A percentile compares a stretch with the other conserved stretches of the same genome.
Evolutionary conservation across 1,140 invertebrate species (phyloP).

Genomic region (Amyelois transitella): DNA sequence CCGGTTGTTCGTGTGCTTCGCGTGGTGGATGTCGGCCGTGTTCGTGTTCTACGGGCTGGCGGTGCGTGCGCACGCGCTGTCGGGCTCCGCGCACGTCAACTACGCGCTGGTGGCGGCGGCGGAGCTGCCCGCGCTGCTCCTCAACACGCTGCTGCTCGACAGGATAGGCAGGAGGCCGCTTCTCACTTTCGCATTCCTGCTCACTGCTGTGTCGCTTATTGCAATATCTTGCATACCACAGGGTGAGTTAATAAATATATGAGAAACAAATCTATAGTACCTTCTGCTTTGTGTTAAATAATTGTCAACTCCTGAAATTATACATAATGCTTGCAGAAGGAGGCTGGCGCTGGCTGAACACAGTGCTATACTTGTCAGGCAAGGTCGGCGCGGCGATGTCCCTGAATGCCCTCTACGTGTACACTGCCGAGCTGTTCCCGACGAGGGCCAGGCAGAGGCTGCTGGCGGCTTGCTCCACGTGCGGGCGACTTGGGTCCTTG

Average conservation of each 20-base stretch:
- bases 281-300: too few species aligned
- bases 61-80: constrained; percentile 47
- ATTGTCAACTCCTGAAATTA: too few species aligned
- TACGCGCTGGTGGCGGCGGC: constrained; percentile 58
- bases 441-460: constrained; percentile 53
- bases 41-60: constrained; percentile 65
- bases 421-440: constrained; percentile 62
- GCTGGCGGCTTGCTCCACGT: constrained; percentile 51
- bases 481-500: constrained; percentile 48
- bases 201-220: constrained; percentile 41
- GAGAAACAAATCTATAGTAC: too few species aligned
- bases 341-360: constrained; percentile 14
- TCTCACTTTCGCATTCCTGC: constrained; percentile 47
- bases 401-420: constrained; percentile 61
- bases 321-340: not conserved
- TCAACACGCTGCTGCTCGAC: constrained; percentile 57
- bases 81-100: constrained; percentile 46
- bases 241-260: too few species aligned
- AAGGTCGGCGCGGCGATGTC: constrained; percentile 59
- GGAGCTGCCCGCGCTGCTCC: constrained; percentile 47
- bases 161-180: constrained; percentile 46
- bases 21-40: constrained; percentile 55
- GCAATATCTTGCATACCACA: constrained; percentile 40
- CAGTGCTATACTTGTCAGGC: constrained; percentile 46
- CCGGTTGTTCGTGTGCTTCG: constrained; percentile 48